These are phyloP conservation scores for Pomacea maculata DNA, from an alignment of 1,140 invertebrate genomes.

Conservation along the genomic window DNA sequence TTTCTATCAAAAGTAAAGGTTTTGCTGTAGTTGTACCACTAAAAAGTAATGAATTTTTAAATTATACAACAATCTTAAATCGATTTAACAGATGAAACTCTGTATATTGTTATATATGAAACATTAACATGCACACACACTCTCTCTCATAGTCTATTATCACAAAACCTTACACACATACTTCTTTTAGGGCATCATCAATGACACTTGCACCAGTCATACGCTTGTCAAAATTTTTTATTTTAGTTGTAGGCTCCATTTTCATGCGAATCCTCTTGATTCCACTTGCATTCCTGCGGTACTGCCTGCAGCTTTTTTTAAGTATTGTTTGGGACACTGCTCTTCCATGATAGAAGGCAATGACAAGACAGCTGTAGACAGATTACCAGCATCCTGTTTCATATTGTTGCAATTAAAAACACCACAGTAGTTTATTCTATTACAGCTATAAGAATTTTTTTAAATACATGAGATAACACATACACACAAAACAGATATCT, in stretches of 20 bases:
- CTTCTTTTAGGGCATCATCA: constrained; percentile 77
- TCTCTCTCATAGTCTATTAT: background rate
- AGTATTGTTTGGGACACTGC: background rate
- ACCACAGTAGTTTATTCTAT: background rate
- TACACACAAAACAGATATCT: too few relatives aligned
- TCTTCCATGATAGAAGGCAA: background rate
- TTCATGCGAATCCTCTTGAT: constrained; percentile 40
- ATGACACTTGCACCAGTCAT: constrained; percentile 76
- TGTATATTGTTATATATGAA: too few relatives aligned
- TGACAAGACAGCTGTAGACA: background rate
- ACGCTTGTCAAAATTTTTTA: constrained; percentile 59
- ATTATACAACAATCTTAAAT: too few relatives aligned
- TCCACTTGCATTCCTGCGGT: background rate
- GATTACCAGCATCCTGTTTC: background rate
- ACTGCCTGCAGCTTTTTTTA: background rate
- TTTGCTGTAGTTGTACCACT: too few relatives aligned
- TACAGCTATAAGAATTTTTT: background rate
- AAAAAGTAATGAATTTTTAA: too few relatives aligned
- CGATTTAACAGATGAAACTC: too few relatives aligned
- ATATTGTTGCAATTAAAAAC: background rate
- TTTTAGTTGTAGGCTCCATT: constrained; percentile 46
- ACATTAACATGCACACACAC: too few relatives aligned
- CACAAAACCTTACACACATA: constrained; percentile 24
- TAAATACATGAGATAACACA: background rate
- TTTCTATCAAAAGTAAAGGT: background rate